Evolutionary conservation across 2,797 vertebrate genomes (phyloP), one percentile per base, ranked within the genome.

Genomic region (Ibycter americanus): DNA sequence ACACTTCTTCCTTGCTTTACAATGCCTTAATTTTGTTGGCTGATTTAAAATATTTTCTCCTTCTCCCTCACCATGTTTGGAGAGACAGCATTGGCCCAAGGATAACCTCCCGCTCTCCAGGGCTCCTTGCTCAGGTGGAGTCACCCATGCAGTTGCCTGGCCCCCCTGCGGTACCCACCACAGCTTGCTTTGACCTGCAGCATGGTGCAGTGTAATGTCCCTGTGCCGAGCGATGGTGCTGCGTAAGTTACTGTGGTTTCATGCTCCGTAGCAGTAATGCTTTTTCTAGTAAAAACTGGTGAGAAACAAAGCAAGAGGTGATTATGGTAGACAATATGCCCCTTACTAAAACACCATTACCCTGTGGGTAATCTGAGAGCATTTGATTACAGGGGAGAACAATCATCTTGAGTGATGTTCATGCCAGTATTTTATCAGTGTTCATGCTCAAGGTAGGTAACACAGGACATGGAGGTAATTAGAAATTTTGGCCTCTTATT

Each of bases 121-220:
- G 34, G 16, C 9, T 73, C 7, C 12, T 91, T 1, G 46, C 26
- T 34, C 34, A 18, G 22, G 18, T 25, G 26, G 15, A 83, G 44
- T 23, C 6, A 4, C 36, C 23, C 61, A 26, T 0, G 0, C n/a
- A 65, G 27, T 46, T 72, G 31, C 46, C 46, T 31, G 36, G 6
- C 27, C 11, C 5, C 8, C 1, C 27, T 42, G 13, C 0, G 3
- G n/a, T 38, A 21, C 40, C 58, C n/a, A 23, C 20, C 38, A 11
- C 0, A 2, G 15, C 58, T 86, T 54, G 34, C 56, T 68, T 26
- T 74, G 52, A 32, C 55, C 51, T 68, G 40, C 2, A 3, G 31
- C 1, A 2, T 8, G 18, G 40, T 36, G 42, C 13, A 34, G 31
- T 5, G 34, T 49, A 54, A 7, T 0, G 0, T 17, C 22, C 54